Base-by-base conservation (phyloP, 2,888 invertebrate genomes). In the Scelioninae gen. 2 region DNA sequence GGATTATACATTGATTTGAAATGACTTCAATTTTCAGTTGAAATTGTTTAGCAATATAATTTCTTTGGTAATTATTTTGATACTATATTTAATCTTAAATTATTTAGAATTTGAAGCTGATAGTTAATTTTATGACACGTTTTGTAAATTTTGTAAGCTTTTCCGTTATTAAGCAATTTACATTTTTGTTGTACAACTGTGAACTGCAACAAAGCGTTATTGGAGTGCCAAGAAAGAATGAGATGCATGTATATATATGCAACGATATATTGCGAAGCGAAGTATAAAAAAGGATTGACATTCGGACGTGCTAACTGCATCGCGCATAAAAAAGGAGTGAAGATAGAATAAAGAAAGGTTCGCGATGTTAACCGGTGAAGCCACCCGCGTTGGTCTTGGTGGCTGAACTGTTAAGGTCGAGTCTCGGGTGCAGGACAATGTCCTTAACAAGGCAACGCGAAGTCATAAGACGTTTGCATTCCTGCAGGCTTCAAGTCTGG, bases 351-450 rank as follows among this genome's bases (percentile, higher is more conserved):
- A 46, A 33, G 45, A 28, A 60, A 53, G 52, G 28, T 25, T 18
- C 7, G 4, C 6, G 55, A 35, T 58, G 37, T 39, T 41, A 18
- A 68, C 19, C 39, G 52, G 22, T 60, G 60, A 60, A 52, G 55
- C 67, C 57, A 68, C 68, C 69, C 55, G 55, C 70, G 55, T 45
- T 63, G 70, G 70, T 55, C 70, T 37, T 37, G 37, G 64, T 61
- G 65, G 55, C 61, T 60, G 75, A 75, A 75, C 69, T 68, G 69
- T 70, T 70, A 73, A 75, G 75, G 73, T 67, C 70, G 58, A 65
- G 70, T 63, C 73, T 57, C 22, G 60, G 73, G 67, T 68, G 46
- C 75, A 73, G 76, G 76, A 76, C 76, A 73, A 64, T 73, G 75
- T 75, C 75, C 75, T 75, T 73, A 75, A 75, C 73, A 70, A 75